A percentile compares a stretch with the other conserved stretches of the same genome.
phyloP scores from a whole-genome alignment of 2,888 invertebrate species.

The Hedya salicella region DNA sequence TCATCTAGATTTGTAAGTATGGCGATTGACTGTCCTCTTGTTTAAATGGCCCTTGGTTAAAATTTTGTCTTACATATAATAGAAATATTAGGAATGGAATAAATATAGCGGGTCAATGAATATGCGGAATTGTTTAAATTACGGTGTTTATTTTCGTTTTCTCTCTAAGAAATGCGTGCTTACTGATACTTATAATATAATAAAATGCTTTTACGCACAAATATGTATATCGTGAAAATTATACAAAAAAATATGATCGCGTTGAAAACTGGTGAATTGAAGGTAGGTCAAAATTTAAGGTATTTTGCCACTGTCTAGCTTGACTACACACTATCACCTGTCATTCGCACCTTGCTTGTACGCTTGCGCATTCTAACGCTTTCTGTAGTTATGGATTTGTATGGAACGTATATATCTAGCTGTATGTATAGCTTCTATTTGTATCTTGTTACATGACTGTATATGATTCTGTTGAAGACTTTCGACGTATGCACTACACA shows the following conservation, averaged over 20 bases:
- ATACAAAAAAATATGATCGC: not conserved
- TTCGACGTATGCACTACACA: no score
- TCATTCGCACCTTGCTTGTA: conserved; percentile 21
- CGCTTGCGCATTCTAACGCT: conserved; percentile 58
- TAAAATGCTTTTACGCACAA: not conserved
- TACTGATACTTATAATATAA: conserved; percentile 12
- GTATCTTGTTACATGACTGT: conserved; percentile 1
- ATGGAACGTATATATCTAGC: conserved; percentile 43
- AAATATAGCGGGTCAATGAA: no score
- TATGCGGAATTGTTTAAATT: not conserved
- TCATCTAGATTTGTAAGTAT: no score
- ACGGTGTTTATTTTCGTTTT: not conserved
- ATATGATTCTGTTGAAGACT: not conserved
- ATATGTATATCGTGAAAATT: not conserved
- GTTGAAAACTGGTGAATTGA: not conserved
- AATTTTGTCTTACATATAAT: no score
- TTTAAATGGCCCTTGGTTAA: no score
- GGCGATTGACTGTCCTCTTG: no score
- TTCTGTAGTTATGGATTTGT: conserved; percentile 48
- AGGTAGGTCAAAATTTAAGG: conserved; percentile 8
- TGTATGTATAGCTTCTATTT: conserved; percentile 22
- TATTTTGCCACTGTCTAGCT: not conserved
- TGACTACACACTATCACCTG: not conserved
- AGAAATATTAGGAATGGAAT: no score
- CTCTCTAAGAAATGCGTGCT: conserved; percentile 8